A percentile compares a stretch with the other conserved stretches of the same genome.
phyloP scores from a whole-genome alignment of 2,797 vertebrate species.

The Epinephelus coioides region DNA sequence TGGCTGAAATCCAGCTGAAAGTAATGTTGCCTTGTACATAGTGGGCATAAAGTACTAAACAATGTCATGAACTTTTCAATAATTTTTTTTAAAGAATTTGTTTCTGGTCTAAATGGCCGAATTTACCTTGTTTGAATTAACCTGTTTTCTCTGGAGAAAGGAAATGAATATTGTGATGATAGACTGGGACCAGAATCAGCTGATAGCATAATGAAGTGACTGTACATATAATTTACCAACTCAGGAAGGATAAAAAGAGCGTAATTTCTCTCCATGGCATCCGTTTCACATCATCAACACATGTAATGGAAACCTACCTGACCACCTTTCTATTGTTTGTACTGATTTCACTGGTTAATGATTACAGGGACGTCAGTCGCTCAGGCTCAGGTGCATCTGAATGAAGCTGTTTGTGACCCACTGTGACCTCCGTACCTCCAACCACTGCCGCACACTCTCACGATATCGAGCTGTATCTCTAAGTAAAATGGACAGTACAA shows the following conservation, averaged over 20 bases:
- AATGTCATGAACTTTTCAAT: no score
- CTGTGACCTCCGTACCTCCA: constrained; percentile 13
- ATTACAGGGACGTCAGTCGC: constrained; percentile 27
- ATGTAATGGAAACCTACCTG: constrained; percentile 17
- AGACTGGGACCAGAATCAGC: background rate
- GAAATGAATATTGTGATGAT: background rate
- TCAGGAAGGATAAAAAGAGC: background rate
- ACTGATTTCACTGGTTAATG: constrained; percentile 43
- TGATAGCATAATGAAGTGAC: background rate
- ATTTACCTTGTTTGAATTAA: background rate
- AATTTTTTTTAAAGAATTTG: no score
- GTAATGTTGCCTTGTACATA: background rate
- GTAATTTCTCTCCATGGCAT: background rate
- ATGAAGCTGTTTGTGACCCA: constrained; percentile 26
- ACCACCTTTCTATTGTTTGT: constrained; percentile 26
- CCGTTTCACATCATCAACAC: background rate
- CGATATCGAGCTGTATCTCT: background rate
- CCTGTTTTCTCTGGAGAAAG: background rate
- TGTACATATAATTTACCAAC: background rate
- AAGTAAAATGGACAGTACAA: constrained; percentile 34
- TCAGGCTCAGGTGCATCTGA: constrained; percentile 37
- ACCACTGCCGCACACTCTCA: background rate
- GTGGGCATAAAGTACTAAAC: no score
- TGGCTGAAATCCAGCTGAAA: no score
- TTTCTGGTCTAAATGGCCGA: no score